Conservation (phyloP, 37 sponge, comb jelly and placozoan genomes). For the Bolinopsis microptera region DNA sequence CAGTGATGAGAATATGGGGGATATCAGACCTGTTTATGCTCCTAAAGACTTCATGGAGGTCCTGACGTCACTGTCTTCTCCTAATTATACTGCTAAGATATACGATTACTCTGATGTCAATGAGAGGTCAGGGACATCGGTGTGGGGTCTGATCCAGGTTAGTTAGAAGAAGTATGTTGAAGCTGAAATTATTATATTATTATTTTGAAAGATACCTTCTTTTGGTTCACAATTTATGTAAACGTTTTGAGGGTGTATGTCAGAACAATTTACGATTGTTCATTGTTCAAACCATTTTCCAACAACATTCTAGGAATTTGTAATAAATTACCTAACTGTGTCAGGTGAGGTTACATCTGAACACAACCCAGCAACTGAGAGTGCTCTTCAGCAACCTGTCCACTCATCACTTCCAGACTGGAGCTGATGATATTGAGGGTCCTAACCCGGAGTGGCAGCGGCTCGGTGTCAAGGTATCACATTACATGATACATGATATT, state of each 20-base stretch:
- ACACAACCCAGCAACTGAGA: conserved; percentile 55
- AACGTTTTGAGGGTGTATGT: too few species aligned
- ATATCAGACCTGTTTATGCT: conserved; percentile 56
- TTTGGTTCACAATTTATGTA: too few species aligned
- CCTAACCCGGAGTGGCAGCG: conserved; percentile 48
- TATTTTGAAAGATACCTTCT: neutral
- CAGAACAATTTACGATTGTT: too few species aligned
- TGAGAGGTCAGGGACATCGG: conserved; percentile 43
- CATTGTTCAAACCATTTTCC: too few species aligned
- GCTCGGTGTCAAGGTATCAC: conserved; percentile 36
- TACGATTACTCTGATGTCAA: conserved; percentile 61
- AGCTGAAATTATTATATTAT: neutral
- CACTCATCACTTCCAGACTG: conserved; percentile 62
- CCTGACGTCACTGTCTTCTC: conserved; percentile 38
- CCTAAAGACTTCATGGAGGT: conserved; percentile 67
- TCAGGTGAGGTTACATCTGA: conserved; percentile 48
- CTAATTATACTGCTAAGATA: conserved; percentile 53
- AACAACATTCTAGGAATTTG: too few species aligned
- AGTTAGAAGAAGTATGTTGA: neutral
- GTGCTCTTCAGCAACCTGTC: conserved; percentile 59
- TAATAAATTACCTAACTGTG: too few species aligned
- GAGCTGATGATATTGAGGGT: conserved; percentile 56
- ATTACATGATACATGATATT: neutral
- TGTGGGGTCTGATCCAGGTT: conserved; percentile 58
- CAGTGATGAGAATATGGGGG: conserved; percentile 64